These are phyloP conservation scores for Thalassarche chlororhynchos DNA, from an alignment of 2,113 vertebrate genomes.

Conservation along the genomic window DNA sequence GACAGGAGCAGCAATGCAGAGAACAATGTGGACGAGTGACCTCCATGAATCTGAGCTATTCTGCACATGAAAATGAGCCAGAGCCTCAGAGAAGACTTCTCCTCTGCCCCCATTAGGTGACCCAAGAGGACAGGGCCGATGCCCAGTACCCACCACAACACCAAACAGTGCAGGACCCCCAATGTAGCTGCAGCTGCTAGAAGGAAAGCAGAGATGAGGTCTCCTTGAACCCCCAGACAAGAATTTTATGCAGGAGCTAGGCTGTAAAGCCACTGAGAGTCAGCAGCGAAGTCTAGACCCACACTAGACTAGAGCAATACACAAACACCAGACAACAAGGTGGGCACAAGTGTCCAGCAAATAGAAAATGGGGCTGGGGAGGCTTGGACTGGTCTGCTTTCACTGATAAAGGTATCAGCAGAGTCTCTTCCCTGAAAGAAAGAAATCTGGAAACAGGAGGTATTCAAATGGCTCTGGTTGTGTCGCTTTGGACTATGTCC, in stretches of 20 bases:
- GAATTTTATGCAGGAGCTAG: background rate
- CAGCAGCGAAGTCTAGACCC: background rate
- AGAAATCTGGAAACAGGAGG: background rate
- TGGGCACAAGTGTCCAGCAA: background rate
- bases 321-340: background rate
- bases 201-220: background rate
- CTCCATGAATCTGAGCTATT: background rate
- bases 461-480: background rate
- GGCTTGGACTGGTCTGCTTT: background rate
- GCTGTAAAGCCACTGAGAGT: background rate
- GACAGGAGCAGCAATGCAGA: background rate
- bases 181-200: background rate
- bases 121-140: rapidly evolving
- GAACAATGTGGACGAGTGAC: background rate
- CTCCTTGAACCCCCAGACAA: background rate
- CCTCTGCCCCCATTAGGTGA: background rate
- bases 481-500: rapidly evolving
- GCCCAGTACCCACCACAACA: background rate
- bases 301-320: background rate
- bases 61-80: background rate
- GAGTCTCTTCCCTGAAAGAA: background rate
- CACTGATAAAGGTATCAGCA: background rate
- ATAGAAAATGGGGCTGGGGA: background rate
- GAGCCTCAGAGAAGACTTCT: background rate
- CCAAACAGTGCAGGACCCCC: background rate